Base-by-base conservation (phyloP, 2,797 vertebrate genomes). In the Rhinatrema bivittatum region DNA sequence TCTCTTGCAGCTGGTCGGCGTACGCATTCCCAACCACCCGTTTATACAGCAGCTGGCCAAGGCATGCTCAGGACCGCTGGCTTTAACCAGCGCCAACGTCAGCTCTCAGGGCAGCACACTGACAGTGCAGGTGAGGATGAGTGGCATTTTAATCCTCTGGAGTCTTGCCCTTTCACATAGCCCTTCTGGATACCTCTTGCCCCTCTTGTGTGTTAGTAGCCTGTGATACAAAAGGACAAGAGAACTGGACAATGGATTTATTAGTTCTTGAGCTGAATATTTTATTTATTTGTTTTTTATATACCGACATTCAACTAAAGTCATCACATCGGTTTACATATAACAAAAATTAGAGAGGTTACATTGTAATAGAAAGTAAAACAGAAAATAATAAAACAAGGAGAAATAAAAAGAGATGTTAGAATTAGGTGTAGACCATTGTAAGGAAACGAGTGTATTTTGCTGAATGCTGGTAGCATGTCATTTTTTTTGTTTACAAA, bases 11-110 rank as follows among this genome's bases (percentile, higher is more conserved):
- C 82, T 97, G 7, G 92, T 99, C 12, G 96, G 96, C 1, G 82
- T 98, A 5, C 91, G 96, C 4, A 86, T 99, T 55, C 95, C 94
- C 10, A 63, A 90, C 54, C 89, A 97, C 4, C 42, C 61, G 6
- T 97, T 99, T 21, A 74, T 95, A 56, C 81, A 86, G 36, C 82
- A 78, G 7, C 57, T 99, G 46, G 89, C 89, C 16, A 89, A 87
- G 49, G 72, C 75, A 57, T 98, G 91, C 22, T 45, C 62, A 0
- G 89, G 88, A 17, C 94, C 96, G 0, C 80, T 98, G 11, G 94
- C 96, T 2, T 69, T 98, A 10, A 99, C 96, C 2, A 98, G 94
- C 0, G 95, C 95, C 36, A 98, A 98, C 57, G 18, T 94, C 72
- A 98, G 91, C 65, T 70, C 79, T 1, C 85, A 80, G 21, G 60